phyloP scores from a whole-genome alignment of 2,888 invertebrate species.

The Tinea pellionella region DNA sequence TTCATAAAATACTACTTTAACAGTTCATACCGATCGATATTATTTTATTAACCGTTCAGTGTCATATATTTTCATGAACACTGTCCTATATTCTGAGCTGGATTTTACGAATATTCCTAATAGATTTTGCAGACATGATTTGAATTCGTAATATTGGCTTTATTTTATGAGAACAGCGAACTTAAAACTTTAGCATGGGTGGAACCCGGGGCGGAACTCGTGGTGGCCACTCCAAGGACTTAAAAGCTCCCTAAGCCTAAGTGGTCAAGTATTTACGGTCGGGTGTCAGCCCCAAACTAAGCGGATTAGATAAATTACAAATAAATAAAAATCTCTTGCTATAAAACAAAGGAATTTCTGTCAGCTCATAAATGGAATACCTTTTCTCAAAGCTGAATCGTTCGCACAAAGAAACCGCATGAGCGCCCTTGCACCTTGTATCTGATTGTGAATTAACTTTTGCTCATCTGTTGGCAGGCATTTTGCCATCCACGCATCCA shows the following conservation, averaged over 20 bases:
- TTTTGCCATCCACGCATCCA: conserved; percentile 56
- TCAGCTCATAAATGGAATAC: conserved; percentile 19
- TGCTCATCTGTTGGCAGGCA: conserved; percentile 56
- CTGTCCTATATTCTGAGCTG: background rate
- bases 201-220: too few species aligned
- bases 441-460: conserved; percentile 49
- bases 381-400: conserved; percentile 47
- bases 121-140: background rate
- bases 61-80: background rate
- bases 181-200: too few species aligned
- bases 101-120: background rate
- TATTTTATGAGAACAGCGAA: too few species aligned
- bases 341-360: too few species aligned
- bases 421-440: conserved; percentile 49
- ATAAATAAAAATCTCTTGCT: too few species aligned
- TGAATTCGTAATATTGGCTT: background rate
- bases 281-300: too few species aligned
- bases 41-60: background rate
- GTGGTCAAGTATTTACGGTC: too few species aligned
- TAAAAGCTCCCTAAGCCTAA: too few species aligned
- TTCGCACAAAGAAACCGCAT: conserved; percentile 57
- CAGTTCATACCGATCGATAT: background rate
- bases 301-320: too few species aligned
- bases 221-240: too few species aligned
- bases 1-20: background rate